Conservation (phyloP, 2,113 vertebrate species). For the Notarius quadriscutis region DNA sequence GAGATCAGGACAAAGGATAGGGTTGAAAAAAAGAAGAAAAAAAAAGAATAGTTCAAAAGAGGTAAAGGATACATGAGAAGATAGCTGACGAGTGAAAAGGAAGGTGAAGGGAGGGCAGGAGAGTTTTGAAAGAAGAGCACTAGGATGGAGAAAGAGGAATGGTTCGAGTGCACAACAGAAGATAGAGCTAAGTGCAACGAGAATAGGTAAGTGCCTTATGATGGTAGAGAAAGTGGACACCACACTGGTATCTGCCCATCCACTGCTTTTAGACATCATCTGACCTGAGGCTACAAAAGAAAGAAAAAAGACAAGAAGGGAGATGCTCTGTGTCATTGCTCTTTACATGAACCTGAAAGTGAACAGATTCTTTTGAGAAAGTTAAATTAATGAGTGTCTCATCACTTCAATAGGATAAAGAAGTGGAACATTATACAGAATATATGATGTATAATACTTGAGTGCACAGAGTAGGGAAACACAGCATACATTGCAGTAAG, state of each 20-base stretch:
- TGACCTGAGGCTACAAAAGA: constrained; percentile 37
- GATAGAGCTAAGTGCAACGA: constrained; percentile 65
- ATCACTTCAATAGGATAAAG: background rate
- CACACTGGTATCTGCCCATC: constrained; percentile 21
- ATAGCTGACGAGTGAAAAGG: constrained; percentile 40
- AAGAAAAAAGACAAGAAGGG: constrained; percentile 16
- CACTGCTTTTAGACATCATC: constrained; percentile 42
- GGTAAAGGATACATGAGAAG: constrained; percentile 39
- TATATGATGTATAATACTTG: background rate
- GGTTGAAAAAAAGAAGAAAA: constrained; percentile 24
- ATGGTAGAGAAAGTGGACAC: constrained; percentile 30
- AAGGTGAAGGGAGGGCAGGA: constrained; percentile 63
- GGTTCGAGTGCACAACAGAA: constrained; percentile 83
- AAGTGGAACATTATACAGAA: background rate
- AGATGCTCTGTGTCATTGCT: constrained; percentile 37
- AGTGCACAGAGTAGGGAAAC: background rate
- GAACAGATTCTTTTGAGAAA: constrained; percentile 27
- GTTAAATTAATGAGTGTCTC: constrained; percentile 24
- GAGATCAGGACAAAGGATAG: constrained; percentile 41
- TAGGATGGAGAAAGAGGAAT: constrained; percentile 72
- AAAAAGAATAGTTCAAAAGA: constrained; percentile 49
- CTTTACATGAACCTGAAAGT: constrained; percentile 41
- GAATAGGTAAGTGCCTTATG: constrained; percentile 34
- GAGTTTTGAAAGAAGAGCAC: constrained; percentile 48
- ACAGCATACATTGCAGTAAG: background rate